phyloP scores from a whole-genome alignment of 1,140 invertebrate species.

The Drosophila grimshawi region DNA sequence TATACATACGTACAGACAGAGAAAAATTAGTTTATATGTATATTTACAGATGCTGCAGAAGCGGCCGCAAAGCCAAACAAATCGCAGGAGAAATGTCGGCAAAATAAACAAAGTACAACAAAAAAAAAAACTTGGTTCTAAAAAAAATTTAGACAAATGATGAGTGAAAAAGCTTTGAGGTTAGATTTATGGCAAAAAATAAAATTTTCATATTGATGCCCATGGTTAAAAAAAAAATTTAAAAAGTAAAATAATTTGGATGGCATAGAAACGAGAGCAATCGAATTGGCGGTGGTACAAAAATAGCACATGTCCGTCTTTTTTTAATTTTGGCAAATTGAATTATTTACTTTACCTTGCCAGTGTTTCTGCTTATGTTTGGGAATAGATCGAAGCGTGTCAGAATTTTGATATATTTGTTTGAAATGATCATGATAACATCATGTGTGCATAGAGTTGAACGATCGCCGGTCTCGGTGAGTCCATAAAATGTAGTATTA shows the following conservation, averaged over 20 bases:
- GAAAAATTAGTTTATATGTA: slow-evolving; percentile 56
- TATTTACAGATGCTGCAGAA: too few species aligned
- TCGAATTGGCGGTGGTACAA: slow-evolving; percentile 45
- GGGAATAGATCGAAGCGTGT: slow-evolving; percentile 68
- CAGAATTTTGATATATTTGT: slow-evolving; percentile 75
- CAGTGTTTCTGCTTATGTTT: slow-evolving; percentile 39
- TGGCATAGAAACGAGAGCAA: slow-evolving; percentile 60
- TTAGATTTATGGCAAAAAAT: slow-evolving; percentile 74
- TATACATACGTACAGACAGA: slow-evolving; percentile 12
- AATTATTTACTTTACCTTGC: slow-evolving; percentile 63
- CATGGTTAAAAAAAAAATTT: slow-evolving; percentile 27
- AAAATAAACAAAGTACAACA: slow-evolving; percentile 69
- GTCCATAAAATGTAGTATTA: slow-evolving; percentile 62
- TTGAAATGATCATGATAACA: slow-evolving; percentile 48
- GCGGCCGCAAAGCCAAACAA: slow-evolving; percentile 66
- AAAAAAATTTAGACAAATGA: slow-evolving; percentile 78
- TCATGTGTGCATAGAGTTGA: slow-evolving; percentile 58
- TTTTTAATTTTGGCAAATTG: slow-evolving; percentile 49
- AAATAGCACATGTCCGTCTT: slow-evolving; percentile 64
- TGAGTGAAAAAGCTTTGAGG: slow-evolving; percentile 78
- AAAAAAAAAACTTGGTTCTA: slow-evolving; percentile 33
- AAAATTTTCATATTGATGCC: slow-evolving; percentile 58
- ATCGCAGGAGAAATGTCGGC: slow-evolving; percentile 56
- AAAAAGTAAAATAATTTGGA: slow-evolving; percentile 33
- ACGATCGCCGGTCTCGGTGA: slow-evolving; percentile 52